Evolutionary conservation across 2,797 vertebrate species (phyloP), one percentile per base, ranked within the genome.

Genomic region (Ficedula albicollis): DNA sequence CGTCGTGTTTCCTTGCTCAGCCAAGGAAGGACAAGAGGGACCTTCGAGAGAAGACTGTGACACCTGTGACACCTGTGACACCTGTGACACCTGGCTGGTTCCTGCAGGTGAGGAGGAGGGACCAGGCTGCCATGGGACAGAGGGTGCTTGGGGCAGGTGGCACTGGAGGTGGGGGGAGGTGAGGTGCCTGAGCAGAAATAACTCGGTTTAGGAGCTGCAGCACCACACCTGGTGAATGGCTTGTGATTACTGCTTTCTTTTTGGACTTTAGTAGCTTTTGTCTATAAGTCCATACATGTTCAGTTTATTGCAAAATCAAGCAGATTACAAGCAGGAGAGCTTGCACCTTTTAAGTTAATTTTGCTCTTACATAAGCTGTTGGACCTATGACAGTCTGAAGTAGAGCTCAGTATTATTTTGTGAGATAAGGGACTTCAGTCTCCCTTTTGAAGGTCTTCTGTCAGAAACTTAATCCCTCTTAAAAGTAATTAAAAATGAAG

Each of bases 131-230:
- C 4, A 3, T 20, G 79, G 52, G 29, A 39, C 5, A 56, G 25
- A 56, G 20, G 6, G 8, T 18, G 7, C 16, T 51, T 9, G 26
- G 29, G 43, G 49, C 5, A 4, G 0, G 0, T 30, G 43, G 32
- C 21, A 15, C 48, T 41, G 46, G 11, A 32, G 30, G 64, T 1
- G 6, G 5, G 20, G 3, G 15, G 10, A 36, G 43, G 3, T 49
- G n/a, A 80, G 48, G 11, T n/a, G 20, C 5, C 21, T 2, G 19
- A 55, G 30, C 43, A 36, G 18, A 74, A 86, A 63, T 51, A 64
- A 79, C 1, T 4, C 2, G 3, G 51, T 82, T 82, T 13, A 51
- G 63, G 38, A 73, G 41, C 58, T 34, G 32, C 3, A 16, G 19
- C 70, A 59, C 38, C 59, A 62, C 13, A 43, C 2, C 17, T 39